Evolutionary conservation across 2,888 invertebrate genomes (phyloP), one percentile per base, ranked within the genome.

Genomic region (Diadegma fenestrale): DNA sequence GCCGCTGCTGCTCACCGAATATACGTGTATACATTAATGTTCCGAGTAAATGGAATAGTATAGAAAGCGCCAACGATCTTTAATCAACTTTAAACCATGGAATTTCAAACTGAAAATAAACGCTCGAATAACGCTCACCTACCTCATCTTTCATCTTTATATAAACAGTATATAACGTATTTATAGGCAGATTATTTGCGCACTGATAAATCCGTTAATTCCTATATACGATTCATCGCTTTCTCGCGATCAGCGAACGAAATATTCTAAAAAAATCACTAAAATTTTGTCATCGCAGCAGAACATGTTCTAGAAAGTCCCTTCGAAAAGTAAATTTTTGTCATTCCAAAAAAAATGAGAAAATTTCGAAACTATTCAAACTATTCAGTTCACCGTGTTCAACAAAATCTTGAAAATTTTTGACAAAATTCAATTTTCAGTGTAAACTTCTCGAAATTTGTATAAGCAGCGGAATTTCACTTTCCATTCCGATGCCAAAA

Each of bases 41-140:
- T 26, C 41, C 41, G 1, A 30, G 17, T 26, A 41, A 54, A 73
- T 33, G 41, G 17, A 58, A 73, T 54, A 48, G 14, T 58, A 37
- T 37, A 58, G 26, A 58, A n/a, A 26, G 22, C 58, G 14, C 58
- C 58, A 41, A 37, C 51, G 58, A 41, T 54, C 68, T 68, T 68
- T 30, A 41, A 54, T 58, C 78, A 58, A 17, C 30, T n/a, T 37
- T 8, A 64, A 64, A 64, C 64, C 64, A 64, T 64, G n/a, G 10
- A 33, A 37, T 37, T n/a, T 37, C 33, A 26, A 26, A 26, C 14
- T 58, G 14, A 26, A 26, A 58, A 58, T 58, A 58, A 58, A 58
- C 58, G 5, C 17, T 12, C 14, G 26, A 58, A 37, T 37, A 37
- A 22, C 58, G 14, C 14, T 26, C 4, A 26, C 58, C 58, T 26